phyloP scores from a whole-genome alignment of 2,888 invertebrate genomes.

The Hartigia nigra region DNA sequence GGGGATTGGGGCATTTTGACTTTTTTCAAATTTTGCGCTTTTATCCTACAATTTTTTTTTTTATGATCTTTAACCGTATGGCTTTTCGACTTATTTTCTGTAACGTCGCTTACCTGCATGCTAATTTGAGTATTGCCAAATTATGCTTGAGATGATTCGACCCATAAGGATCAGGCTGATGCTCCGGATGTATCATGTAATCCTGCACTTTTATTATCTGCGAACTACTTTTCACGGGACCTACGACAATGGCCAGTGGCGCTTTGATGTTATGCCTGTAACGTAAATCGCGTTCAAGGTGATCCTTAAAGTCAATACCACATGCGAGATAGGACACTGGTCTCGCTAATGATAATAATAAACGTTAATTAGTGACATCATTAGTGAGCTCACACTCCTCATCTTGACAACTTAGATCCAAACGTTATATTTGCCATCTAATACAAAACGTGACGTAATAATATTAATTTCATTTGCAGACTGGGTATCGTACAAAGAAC shows the following conservation, averaged over 20 bases:
- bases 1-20: constrained; percentile 35
- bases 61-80: too few relatives aligned
- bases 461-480: not conserved
- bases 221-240: constrained; percentile 25
- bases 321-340: not conserved
- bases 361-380: not conserved
- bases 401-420: not conserved
- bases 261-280: constrained; percentile 44
- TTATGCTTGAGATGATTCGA: constrained; percentile 32
- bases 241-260: constrained; percentile 37
- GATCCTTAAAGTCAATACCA: not conserved
- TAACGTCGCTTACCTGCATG: constrained; percentile 29
- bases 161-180: constrained; percentile 30
- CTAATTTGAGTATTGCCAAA: constrained; percentile 40
- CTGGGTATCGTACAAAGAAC: constrained; percentile 10
- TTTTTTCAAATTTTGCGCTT: constrained; percentile 23
- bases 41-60: not conserved
- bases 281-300: not conserved
- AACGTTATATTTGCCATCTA: not conserved
- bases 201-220: constrained; percentile 40
- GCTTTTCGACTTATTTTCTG: too few relatives aligned
- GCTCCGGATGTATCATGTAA: constrained; percentile 36
- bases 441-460: not conserved
- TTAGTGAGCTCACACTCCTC: not conserved
- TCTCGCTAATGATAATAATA: not conserved